Base-by-base conservation (phyloP, 2,888 invertebrate genomes). In the Caenorhabditis doughertyi region DNA sequence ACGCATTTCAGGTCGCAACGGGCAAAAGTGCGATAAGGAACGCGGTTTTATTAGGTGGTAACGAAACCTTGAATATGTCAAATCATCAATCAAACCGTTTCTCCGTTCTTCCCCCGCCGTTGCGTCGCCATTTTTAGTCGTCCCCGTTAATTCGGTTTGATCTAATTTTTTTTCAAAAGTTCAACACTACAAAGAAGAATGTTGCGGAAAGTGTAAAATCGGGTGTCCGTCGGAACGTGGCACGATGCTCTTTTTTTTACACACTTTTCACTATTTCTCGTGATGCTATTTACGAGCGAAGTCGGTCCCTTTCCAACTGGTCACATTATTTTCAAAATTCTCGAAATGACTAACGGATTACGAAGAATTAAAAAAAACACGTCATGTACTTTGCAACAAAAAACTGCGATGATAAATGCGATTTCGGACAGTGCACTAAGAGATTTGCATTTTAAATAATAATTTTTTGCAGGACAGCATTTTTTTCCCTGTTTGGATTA, bases 51-150 rank as follows among this genome's bases (percentile, higher is more conserved):
- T 27, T 49, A 29, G 39, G 60, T 44, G 51, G 53, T 58, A 47
- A 47, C 42, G 27, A 44, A 76, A 76, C 76, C 67, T 67, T 68
- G 60, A 62, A 35, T 68, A 39, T 35, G 77, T 70, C 77, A 44
- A 21, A 25, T 51, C 77, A 77, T 77, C 77, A 60, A 77, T 77
- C 77, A 77, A 68, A 39, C 49, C 16, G 18, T 56, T 65, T 53
- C 49, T 60, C 35, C 68, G 67, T 44, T 65, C 23, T 9, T n/a
- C 23, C 29, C 18, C 13, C 47, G 18, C 25, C 35, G 21, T 21
- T 7, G 27, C 27, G 44, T 27, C 39, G 60, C 32, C 55, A 27
- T 11, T 42, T 18, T 4, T 44, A 21, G 21, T 58, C 29, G 13
- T n/a, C 32, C 29, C 25, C 32, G 7, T 16, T 29, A 32, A 32